These are phyloP conservation scores for Nephrocerus scutellatus DNA, from an alignment of 2,888 invertebrate species.

Conservation along the genomic window DNA sequence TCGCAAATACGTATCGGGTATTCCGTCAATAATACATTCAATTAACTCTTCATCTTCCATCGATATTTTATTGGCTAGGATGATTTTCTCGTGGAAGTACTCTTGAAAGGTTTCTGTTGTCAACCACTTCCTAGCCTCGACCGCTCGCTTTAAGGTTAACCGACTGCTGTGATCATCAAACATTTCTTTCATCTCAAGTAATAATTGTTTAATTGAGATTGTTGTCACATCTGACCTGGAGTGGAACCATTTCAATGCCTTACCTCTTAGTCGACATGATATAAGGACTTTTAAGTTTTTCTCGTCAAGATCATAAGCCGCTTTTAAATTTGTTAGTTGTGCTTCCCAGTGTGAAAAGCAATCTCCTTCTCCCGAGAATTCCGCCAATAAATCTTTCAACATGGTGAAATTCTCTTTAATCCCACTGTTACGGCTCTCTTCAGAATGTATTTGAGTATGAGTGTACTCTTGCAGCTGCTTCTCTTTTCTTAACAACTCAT, in stretches of 20 bases:
- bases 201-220: slow-evolving; percentile 8
- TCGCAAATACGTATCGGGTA: too few species aligned
- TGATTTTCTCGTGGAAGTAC: slow-evolving; percentile 20
- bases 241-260: slow-evolving; percentile 14
- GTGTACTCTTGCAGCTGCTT: too few species aligned
- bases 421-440: not conserved
- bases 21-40: too few species aligned
- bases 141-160: slow-evolving; percentile 10
- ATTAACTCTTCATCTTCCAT: slow-evolving; percentile 26
- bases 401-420: not conserved
- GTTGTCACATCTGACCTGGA: slow-evolving; percentile 10
- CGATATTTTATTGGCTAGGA: slow-evolving; percentile 17
- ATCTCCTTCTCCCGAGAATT: slow-evolving; percentile 6
- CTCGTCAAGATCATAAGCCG: slow-evolving; percentile 12
- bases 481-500: slow-evolving; percentile 3
- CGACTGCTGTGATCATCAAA: slow-evolving; percentile 12
- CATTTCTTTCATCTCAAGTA: slow-evolving; percentile 10
- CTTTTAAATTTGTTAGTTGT: slow-evolving; percentile 8
- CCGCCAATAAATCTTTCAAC: slow-evolving; percentile 4
- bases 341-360: slow-evolving; percentile 3
- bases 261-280: slow-evolving; percentile 13
- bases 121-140: slow-evolving; percentile 20
- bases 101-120: slow-evolving; percentile 17
- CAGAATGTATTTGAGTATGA: too few species aligned
- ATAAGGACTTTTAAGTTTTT: slow-evolving; percentile 15